Conservation (phyloP, 2,888 invertebrate genomes). For the Camponotus fellah region DNA sequence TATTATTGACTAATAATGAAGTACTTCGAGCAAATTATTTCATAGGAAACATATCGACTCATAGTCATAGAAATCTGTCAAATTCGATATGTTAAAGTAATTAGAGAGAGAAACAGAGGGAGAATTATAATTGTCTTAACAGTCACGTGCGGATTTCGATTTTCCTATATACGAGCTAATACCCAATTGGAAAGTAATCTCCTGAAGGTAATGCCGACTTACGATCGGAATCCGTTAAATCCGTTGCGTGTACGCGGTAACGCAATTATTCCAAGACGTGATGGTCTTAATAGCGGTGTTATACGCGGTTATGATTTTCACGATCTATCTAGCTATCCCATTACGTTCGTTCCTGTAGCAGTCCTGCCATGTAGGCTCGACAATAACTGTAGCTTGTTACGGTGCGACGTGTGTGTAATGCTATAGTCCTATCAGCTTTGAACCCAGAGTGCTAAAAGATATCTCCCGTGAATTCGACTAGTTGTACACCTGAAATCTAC, state of each 20-base stretch:
- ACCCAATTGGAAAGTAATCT: constrained; percentile 29
- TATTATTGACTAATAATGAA: neutral
- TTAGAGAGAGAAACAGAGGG: neutral
- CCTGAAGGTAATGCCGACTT: neutral
- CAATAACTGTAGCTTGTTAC: constrained; percentile 62
- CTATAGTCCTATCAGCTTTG: constrained; percentile 18
- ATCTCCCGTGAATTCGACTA: constrained; percentile 75
- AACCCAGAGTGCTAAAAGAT: constrained; percentile 77
- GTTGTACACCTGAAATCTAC: constrained; percentile 74
- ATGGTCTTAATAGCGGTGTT: constrained; percentile 42
- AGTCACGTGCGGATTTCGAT: neutral
- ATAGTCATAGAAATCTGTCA: neutral
- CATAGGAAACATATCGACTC: neutral
- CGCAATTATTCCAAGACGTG: constrained; percentile 39
- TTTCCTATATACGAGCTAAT: constrained; percentile 7
- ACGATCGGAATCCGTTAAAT: constrained; percentile 29
- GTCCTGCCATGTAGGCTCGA: constrained; percentile 61
- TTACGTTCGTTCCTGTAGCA: constrained; percentile 58
- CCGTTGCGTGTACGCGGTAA: neutral
- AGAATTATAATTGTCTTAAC: neutral
- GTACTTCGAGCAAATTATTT: neutral
- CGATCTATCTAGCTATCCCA: constrained; percentile 45
- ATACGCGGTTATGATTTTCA: constrained; percentile 31
- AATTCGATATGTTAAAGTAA: neutral
- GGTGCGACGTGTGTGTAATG: constrained; percentile 65